phyloP scores from a whole-genome alignment of 2,888 invertebrate genomes.

The Meghimatium bilineatum region DNA sequence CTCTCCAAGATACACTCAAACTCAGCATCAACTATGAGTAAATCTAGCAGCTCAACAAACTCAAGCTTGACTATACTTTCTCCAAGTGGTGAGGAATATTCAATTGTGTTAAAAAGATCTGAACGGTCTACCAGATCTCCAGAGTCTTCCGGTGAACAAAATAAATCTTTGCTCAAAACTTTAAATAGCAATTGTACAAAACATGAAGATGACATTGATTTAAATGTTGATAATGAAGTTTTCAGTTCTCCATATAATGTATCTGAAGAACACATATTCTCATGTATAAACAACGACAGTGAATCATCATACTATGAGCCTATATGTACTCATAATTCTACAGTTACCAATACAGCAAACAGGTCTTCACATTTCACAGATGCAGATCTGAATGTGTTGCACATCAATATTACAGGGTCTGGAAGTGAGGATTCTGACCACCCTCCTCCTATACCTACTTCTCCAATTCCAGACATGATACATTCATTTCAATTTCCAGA shows the following conservation, averaged over 20 bases:
- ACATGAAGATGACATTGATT: neutral
- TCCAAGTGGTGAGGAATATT: slow-evolving; percentile 39
- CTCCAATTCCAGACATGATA: slow-evolving; percentile 21
- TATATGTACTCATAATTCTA: slow-evolving; percentile 1
- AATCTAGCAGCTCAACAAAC: slow-evolving; percentile 1
- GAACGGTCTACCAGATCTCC: slow-evolving; percentile 20
- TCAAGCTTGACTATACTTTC: neutral
- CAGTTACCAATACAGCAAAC: neutral
- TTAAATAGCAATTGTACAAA: neutral
- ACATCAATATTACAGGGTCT: neutral
- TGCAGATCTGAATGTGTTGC: neutral
- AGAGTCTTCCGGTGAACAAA: neutral
- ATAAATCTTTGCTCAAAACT: neutral
- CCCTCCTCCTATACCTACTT: slow-evolving; percentile 26
- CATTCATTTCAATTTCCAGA: neutral
- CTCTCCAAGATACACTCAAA: neutral
- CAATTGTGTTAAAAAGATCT: slow-evolving; percentile 40
- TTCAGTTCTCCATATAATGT: neutral
- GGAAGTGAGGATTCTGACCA: neutral
- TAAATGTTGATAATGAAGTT: neutral
- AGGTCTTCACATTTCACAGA: neutral
- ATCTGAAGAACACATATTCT: neutral
- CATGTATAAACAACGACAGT: neutral
- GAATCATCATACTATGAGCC: slow-evolving; percentile 32
- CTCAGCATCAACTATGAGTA: neutral